These are phyloP conservation scores for Hyppa rectilinea DNA, from an alignment of 2,888 invertebrate species.

Conservation along the genomic window DNA sequence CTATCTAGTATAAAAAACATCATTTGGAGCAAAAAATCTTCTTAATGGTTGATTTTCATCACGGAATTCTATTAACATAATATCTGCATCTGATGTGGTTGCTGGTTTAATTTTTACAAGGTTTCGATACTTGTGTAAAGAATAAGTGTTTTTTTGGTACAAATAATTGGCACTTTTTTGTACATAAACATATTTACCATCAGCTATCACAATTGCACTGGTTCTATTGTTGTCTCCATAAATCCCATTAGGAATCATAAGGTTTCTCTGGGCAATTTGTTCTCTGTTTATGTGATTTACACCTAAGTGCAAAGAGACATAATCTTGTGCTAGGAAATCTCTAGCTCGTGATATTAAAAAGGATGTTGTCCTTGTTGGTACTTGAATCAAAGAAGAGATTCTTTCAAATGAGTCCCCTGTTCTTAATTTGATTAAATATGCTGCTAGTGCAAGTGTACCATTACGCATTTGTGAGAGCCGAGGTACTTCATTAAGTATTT, in stretches of 20 bases:
- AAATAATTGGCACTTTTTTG: no score
- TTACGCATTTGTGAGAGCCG: no score
- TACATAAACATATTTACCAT: not conserved
- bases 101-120: constrained; percentile 13
- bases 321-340: not conserved
- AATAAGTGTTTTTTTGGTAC: no score
- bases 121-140: no score
- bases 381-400: no score
- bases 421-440: no score
- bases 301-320: constrained; percentile 2
- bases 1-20: no score
- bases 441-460: no score
- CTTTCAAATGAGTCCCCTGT: no score
- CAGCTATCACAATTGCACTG: constrained; percentile 5
- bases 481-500: no score
- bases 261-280: constrained; percentile 1
- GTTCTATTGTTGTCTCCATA: constrained; percentile 5
- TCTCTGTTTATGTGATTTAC: not conserved
- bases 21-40: constrained; percentile 2
- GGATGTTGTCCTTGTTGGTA: no score
- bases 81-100: constrained; percentile 10
- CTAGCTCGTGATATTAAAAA: constrained; percentile 5
- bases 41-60: constrained; percentile 2
- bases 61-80: constrained; percentile 6
- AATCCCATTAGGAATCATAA: not conserved